phyloP scores from a whole-genome alignment of 2,888 invertebrate genomes.

The Drepanosiphum platanoidis region DNA sequence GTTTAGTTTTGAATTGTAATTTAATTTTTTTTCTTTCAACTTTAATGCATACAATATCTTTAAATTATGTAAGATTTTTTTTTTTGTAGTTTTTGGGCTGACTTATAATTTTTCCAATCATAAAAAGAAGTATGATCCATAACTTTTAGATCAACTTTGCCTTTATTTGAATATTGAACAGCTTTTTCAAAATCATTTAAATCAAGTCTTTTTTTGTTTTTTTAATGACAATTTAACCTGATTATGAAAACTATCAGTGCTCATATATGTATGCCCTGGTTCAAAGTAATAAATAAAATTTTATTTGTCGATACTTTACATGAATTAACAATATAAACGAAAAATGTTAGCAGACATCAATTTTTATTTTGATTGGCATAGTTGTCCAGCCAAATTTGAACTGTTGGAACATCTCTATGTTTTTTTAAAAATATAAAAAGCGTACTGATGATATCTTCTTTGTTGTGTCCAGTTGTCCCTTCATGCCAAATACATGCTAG shows the following conservation, averaged over 20 bases:
- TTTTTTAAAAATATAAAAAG: slow-evolving; percentile 63
- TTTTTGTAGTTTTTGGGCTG: slow-evolving; percentile 16
- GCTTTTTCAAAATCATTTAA: slow-evolving; percentile 10
- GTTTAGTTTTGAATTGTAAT: slow-evolving; percentile 7
- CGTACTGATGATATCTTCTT: slow-evolving; percentile 65
- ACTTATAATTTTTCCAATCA: slow-evolving; percentile 15
- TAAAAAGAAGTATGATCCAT: neutral
- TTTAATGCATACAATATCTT: slow-evolving; percentile 22
- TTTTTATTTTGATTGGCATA: neutral
- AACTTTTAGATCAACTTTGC: neutral
- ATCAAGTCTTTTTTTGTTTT: slow-evolving; percentile 19
- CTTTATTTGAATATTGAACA: slow-evolving; percentile 9
- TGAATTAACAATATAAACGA: neutral
- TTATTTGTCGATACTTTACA: too few species aligned
- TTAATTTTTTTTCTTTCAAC: slow-evolving; percentile 21
- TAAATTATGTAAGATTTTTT: slow-evolving; percentile 2
- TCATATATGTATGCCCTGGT: slow-evolving; percentile 3
- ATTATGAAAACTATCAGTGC: slow-evolving; percentile 20
- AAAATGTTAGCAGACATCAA: neutral
- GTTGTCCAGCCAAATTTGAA: neutral
- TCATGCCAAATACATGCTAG: slow-evolving; percentile 65
- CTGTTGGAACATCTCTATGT: neutral
- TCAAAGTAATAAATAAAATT: slow-evolving; percentile 3
- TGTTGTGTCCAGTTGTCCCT: slow-evolving; percentile 65
- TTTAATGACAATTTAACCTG: neutral